Conservation (phyloP, 1,140 invertebrate genomes). For the Limonius californicus region DNA sequence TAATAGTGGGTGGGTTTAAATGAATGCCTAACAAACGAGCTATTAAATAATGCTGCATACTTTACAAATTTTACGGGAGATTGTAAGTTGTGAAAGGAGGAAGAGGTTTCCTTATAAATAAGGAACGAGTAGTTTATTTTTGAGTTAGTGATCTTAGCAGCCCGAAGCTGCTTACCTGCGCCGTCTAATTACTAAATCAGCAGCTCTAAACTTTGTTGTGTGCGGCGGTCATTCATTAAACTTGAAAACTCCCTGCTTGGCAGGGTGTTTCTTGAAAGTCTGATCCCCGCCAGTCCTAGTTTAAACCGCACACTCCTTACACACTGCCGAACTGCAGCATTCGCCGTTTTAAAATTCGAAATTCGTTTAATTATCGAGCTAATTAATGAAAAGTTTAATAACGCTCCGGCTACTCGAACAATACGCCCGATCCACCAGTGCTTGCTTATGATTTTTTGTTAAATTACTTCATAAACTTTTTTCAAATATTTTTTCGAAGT, state of each 20-base stretch:
- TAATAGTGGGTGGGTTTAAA: background rate
- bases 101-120: conserved; percentile 15
- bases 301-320: conserved; percentile 13
- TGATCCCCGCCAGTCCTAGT: conserved; percentile 4
- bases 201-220: conserved; percentile 38
- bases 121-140: conserved; percentile 26
- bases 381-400: conserved; percentile 33
- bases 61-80: conserved; percentile 11
- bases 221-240: conserved; percentile 25
- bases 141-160: conserved; percentile 25
- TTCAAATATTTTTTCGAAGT: too few species aligned
- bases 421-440: conserved; percentile 7
- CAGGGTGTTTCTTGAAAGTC: conserved; percentile 14
- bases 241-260: conserved; percentile 20
- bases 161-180: conserved; percentile 26
- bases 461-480: too few species aligned
- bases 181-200: conserved; percentile 41
- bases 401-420: conserved; percentile 18
- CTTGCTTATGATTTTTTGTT: too few species aligned
- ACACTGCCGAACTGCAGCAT: conserved; percentile 8
- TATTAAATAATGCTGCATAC: conserved; percentile 4
- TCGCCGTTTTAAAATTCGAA: conserved; percentile 29
- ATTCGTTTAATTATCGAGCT: conserved; percentile 30
- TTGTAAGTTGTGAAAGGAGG: conserved; percentile 10
- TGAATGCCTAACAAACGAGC: background rate